These are phyloP conservation scores for Orthonyx spaldingii DNA, from an alignment of 2,113 vertebrate genomes.

Conservation along the genomic window DNA sequence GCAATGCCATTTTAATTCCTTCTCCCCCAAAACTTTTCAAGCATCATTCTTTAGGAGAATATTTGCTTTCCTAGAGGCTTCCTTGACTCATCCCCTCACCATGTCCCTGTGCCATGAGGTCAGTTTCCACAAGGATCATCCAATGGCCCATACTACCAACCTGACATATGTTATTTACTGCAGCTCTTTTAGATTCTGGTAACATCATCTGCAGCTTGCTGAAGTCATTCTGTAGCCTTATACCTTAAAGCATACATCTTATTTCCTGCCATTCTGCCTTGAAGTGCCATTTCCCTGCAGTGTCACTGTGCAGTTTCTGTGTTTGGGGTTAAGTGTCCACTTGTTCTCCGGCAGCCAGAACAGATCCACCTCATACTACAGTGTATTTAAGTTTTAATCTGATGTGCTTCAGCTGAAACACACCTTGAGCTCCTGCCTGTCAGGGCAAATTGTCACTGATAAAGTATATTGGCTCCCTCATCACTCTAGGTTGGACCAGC, in stretches of 20 bases:
- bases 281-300: neutral
- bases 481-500: neutral
- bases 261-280: neutral
- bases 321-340: neutral
- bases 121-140: neutral
- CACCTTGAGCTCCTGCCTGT: neutral
- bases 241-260: neutral
- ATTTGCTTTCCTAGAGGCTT: neutral
- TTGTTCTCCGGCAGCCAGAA: neutral
- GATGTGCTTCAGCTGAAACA: neutral
- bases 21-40: neutral
- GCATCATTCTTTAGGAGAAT: neutral
- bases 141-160: accelerated
- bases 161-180: neutral
- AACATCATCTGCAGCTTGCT: neutral
- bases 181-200: neutral
- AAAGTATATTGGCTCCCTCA: neutral
- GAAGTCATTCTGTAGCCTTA: neutral
- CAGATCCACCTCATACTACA: neutral
- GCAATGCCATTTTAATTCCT: neutral
- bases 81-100: neutral
- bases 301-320: neutral
- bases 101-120: neutral
- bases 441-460: neutral
- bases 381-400: neutral